Evolutionary conservation across 2,888 invertebrate genomes (phyloP).

Genomic region (Stomorhina lunata): DNA sequence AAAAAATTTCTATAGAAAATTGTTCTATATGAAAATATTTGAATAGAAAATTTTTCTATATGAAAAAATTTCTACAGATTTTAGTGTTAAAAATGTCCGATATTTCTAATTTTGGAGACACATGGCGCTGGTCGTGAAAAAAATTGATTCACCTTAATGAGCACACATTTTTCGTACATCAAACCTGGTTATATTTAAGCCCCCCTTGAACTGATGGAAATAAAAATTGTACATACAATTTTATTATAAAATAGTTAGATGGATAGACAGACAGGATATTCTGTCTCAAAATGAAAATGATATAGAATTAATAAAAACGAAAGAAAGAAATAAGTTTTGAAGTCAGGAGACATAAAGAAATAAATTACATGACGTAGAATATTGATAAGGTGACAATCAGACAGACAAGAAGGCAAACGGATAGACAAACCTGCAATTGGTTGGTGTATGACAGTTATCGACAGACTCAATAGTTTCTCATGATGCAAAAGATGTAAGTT

Average conservation of each 20-base stretch:
- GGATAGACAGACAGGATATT: slow-evolving; percentile 55
- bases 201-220: neutral
- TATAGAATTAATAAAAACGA: neutral
- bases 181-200: slow-evolving; percentile 4
- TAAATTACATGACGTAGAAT: slow-evolving; percentile 77
- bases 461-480: slow-evolving; percentile 47
- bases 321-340: slow-evolving; percentile 32
- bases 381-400: slow-evolving; percentile 76
- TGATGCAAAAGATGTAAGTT: slow-evolving; percentile 45
- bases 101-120: no score
- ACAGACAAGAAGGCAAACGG: slow-evolving; percentile 12
- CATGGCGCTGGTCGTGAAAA: no score
- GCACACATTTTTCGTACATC: no score
- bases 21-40: no score
- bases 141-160: no score
- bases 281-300: slow-evolving; percentile 21
- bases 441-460: neutral
- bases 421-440: slow-evolving; percentile 7
- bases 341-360: slow-evolving; percentile 69
- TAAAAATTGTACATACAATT: neutral
- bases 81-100: no score
- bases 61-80: no score
- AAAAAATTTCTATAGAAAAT: no score
- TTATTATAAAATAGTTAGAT: neutral
- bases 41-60: no score